Evolutionary conservation across 1,140 invertebrate genomes (phyloP).

Genomic region (Chrysopa pallens): DNA sequence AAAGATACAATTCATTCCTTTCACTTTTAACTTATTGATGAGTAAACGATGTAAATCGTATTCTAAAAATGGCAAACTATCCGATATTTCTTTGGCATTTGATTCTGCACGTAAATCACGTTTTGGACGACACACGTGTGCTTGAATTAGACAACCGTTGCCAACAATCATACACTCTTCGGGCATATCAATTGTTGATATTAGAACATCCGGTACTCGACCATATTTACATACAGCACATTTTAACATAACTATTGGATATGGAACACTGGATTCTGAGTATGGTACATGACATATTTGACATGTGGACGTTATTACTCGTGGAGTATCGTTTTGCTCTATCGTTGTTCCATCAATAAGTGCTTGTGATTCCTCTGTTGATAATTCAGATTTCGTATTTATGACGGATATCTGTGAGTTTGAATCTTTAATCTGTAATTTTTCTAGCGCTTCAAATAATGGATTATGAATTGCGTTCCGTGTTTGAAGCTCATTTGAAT

Average conservation of each 20-base stretch:
- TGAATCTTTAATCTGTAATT: too few species aligned
- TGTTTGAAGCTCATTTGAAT: background rate
- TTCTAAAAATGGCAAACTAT: constrained; percentile 83
- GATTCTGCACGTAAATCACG: constrained; percentile 65
- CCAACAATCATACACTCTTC: constrained; percentile 54
- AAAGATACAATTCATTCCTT: constrained; percentile 88
- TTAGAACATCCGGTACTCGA: constrained; percentile 77
- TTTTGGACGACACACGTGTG: constrained; percentile 61
- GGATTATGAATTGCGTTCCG: too few species aligned
- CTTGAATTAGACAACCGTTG: constrained; percentile 55
- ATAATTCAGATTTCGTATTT: too few species aligned
- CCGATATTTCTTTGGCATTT: constrained; percentile 86
- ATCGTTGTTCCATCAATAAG: too few species aligned
- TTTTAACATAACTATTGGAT: constrained; percentile 41
- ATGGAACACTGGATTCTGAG: constrained; percentile 46
- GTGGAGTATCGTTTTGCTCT: too few species aligned
- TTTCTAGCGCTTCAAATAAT: too few species aligned
- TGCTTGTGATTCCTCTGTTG: too few species aligned
- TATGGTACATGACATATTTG: constrained; percentile 67
- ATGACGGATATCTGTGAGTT: too few species aligned
- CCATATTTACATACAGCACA: constrained; percentile 35
- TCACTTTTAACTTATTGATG: constrained; percentile 78
- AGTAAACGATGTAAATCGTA: constrained; percentile 87
- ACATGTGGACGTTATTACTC: constrained; percentile 13
- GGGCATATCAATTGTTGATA: constrained; percentile 77